Evolutionary conservation across 92 coral and sea anemone genomes (phyloP).

Genomic region (Chrysogorgia sp.): DNA sequence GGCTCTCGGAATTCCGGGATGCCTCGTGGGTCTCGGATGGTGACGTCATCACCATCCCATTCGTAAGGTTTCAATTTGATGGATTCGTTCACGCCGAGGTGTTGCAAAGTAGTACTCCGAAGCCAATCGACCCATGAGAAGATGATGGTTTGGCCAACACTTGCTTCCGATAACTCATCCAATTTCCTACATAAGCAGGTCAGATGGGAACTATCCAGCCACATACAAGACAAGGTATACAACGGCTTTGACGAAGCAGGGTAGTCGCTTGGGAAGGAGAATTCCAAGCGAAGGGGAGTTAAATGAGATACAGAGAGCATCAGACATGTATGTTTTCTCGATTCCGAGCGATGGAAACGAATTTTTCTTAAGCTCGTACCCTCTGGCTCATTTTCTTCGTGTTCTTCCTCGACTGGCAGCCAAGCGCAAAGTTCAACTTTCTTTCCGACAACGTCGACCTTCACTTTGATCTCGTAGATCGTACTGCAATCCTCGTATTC

Average conservation of each 20-base stretch:
- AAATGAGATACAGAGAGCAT: conserved; percentile 67
- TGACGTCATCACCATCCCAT: conserved; percentile 3
- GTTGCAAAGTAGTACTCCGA: conserved; percentile 67
- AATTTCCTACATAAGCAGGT: conserved; percentile 60
- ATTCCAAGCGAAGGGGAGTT: conserved; percentile 77
- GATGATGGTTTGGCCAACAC: conserved; percentile 59
- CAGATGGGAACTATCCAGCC: conserved; percentile 72
- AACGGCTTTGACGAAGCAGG: conserved; percentile 73
- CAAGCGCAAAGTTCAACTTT: conserved; percentile 71
- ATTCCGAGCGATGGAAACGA: conserved; percentile 65
- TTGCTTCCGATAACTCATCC: conserved; percentile 69
- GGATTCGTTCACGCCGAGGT: conserved; percentile 58
- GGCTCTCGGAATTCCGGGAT: conserved; percentile 21
- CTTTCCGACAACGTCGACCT: conserved; percentile 65
- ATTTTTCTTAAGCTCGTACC: conserved; percentile 50
- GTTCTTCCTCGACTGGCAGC: conserved; percentile 63
- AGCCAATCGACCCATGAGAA: conserved; percentile 95
- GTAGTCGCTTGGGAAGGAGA: conserved; percentile 71
- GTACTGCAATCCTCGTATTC: conserved; percentile 41
- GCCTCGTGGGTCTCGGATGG: conserved; percentile 9
- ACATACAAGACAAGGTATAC: conserved; percentile 73
- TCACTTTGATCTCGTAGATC: conserved; percentile 68
- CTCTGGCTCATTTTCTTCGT: conserved; percentile 4
- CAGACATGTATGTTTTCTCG: conserved; percentile 72
- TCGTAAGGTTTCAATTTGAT: conserved; percentile 62